phyloP scores from a whole-genome alignment of 1,140 invertebrate species.

The Hormaphis cornu region DNA sequence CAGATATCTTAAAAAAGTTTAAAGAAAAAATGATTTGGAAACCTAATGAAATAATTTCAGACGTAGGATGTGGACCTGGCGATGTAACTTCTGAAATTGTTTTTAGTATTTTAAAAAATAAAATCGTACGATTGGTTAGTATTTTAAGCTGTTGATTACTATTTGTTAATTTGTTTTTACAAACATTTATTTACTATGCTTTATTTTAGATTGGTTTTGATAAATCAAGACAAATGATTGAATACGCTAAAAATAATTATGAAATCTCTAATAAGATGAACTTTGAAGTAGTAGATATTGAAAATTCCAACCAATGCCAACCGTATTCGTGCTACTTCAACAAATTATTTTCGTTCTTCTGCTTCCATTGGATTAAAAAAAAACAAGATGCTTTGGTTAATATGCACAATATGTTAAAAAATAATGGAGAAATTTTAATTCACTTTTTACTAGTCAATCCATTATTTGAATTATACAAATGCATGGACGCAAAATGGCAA shows the following conservation, averaged over 20 bases:
- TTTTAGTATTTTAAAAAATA: constrained; percentile 16
- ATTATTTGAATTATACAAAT: constrained; percentile 15
- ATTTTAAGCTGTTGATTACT: not conserved
- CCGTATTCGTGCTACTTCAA: not conserved
- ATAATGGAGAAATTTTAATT: constrained; percentile 6
- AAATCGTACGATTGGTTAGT: constrained; percentile 13
- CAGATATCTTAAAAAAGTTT: not conserved
- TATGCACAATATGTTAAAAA: constrained; percentile 15
- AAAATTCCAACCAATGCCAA: not conserved
- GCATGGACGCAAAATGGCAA: constrained; percentile 12
- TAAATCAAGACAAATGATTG: constrained; percentile 14
- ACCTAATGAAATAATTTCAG: constrained; percentile 20
- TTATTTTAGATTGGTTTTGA: constrained; percentile 12
- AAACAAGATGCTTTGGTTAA: not conserved
- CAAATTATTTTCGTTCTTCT: constrained; percentile 25
- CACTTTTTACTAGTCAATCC: constrained; percentile 7
- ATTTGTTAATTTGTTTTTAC: not conserved
- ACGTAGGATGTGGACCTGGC: constrained; percentile 31
- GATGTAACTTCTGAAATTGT: constrained; percentile 29
- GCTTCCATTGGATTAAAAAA: constrained; percentile 10
- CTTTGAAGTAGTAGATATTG: constrained; percentile 10
- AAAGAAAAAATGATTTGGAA: constrained; percentile 28
- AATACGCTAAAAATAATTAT: not conserved
- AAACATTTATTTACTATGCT: not conserved
- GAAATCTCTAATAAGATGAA: not conserved